Evolutionary conservation across 2,888 invertebrate genomes (phyloP).

Genomic region (Ariolimax columbianus): DNA sequence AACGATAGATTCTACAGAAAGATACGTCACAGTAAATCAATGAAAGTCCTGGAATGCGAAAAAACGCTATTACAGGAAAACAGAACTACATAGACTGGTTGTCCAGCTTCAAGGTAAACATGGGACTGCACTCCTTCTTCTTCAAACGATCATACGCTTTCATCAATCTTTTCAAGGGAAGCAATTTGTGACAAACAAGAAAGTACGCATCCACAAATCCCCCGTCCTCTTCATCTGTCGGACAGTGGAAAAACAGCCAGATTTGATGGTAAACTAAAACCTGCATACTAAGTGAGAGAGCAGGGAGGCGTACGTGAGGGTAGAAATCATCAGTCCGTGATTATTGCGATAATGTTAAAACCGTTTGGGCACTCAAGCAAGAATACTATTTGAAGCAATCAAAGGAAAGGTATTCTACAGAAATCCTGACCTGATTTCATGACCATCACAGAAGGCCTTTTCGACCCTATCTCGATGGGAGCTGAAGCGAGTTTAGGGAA

Average conservation of each 20-base stretch:
- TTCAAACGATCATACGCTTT: background rate
- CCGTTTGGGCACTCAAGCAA: conserved; percentile 2
- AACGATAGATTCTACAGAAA: too few relatives aligned
- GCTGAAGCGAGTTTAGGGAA: background rate
- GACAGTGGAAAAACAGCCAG: background rate
- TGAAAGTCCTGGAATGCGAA: too few relatives aligned
- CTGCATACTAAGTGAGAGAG: conserved; percentile 1
- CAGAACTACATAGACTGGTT: background rate
- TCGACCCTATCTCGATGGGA: background rate
- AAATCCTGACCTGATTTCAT: background rate
- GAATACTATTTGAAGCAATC: background rate
- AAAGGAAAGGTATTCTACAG: background rate
- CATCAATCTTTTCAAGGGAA: background rate
- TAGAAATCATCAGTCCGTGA: background rate
- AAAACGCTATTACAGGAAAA: too few relatives aligned
- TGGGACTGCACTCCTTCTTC: background rate
- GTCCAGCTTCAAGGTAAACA: background rate
- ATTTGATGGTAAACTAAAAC: background rate
- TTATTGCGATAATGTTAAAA: conserved; percentile 16
- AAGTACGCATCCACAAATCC: background rate
- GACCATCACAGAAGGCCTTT: background rate
- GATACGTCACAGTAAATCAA: too few relatives aligned
- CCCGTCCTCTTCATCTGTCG: too few relatives aligned
- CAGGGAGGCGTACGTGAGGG: background rate
- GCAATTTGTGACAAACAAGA: background rate